Conservation (phyloP, 2,113 vertebrate species). For the Pseudopodoces humilis region DNA sequence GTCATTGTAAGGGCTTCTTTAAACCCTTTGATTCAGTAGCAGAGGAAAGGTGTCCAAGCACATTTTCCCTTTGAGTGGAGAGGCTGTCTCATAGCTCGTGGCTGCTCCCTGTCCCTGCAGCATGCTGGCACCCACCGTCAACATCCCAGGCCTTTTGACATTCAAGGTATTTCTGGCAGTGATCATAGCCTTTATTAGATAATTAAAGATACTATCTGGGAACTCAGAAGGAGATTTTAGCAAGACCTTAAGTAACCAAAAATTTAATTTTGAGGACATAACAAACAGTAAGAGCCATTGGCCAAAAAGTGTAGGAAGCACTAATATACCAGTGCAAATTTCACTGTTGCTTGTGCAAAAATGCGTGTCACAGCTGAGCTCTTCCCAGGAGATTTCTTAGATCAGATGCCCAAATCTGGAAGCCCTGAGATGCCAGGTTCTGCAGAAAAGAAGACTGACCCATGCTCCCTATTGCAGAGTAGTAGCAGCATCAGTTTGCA, state of each 20-base stretch:
- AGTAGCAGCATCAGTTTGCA: neutral
- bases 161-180: neutral
- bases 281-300: neutral
- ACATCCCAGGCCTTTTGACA: neutral
- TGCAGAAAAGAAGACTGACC: neutral
- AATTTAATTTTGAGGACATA: neutral
- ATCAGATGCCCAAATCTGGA: neutral
- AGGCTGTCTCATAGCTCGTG: neutral
- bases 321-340: neutral
- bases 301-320: neutral
- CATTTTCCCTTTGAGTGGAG: neutral
- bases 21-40: neutral
- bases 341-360: neutral
- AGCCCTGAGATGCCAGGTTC: neutral
- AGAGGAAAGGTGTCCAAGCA: neutral
- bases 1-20: neutral
- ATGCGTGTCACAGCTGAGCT: neutral
- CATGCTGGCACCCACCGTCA: fast-evolving
- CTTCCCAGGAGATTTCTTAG: neutral
- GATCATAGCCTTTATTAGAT: neutral
- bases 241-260: neutral
- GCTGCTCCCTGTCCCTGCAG: neutral
- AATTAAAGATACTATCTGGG: neutral
- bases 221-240: neutral
- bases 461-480: neutral